These are phyloP conservation scores for Philaethria dido DNA, from an alignment of 2,888 invertebrate genomes.

Conservation along the genomic window DNA sequence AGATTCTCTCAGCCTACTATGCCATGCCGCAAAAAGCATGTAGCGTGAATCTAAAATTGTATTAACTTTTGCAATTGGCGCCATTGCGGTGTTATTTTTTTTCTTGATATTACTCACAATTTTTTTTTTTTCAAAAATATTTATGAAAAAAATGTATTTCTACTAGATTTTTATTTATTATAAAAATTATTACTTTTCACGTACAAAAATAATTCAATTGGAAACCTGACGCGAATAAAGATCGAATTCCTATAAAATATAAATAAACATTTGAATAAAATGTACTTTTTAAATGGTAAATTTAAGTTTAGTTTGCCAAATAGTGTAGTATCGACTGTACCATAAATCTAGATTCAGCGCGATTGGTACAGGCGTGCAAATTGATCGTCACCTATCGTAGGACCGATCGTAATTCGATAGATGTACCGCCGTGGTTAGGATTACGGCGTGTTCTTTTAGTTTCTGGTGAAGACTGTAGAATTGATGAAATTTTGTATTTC, in stretches of 20 bases:
- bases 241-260: background rate
- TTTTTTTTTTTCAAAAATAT: no score
- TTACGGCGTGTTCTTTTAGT: conserved; percentile 18
- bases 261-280: conserved; percentile 21
- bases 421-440: conserved; percentile 35
- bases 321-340: conserved; percentile 22
- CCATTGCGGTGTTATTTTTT: no score
- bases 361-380: conserved; percentile 40
- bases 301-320: background rate
- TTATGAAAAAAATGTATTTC: no score
- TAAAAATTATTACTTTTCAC: no score
- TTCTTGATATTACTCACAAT: no score
- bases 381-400: conserved; percentile 41
- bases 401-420: conserved; percentile 45
- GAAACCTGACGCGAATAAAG: conserved; percentile 4
- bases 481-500: background rate
- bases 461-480: background rate
- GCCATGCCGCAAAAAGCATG: no score
- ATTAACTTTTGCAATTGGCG: no score
- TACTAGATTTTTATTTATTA: no score
- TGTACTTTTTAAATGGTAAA: conserved; percentile 2
- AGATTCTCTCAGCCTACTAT: no score
- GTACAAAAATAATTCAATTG: background rate
- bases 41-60: no score
- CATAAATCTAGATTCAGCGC: conserved; percentile 35